Percentiles rank a stretch among this genome's conserved stretches.
phyloP scores from a whole-genome alignment of 2,113 vertebrate species.

The Neodon shergylaensis region DNA sequence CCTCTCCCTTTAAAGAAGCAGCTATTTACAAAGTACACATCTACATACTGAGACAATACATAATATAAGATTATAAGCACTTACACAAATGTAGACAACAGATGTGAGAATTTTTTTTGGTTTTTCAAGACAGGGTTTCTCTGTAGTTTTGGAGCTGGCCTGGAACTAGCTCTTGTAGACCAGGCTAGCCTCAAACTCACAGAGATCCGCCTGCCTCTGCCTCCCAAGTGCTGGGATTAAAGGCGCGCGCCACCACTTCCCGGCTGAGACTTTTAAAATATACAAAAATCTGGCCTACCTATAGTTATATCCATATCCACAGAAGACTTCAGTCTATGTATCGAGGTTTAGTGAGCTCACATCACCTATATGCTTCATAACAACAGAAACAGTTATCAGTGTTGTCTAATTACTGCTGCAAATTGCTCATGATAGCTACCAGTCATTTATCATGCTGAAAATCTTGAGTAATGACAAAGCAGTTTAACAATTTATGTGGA shows the following conservation, averaged over 20 bases:
- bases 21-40: constrained; percentile 13
- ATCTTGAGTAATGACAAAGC: constrained; percentile 46
- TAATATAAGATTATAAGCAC: neutral
- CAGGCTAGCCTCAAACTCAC: too few relatives aligned
- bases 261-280: neutral
- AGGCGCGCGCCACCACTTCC: too few relatives aligned
- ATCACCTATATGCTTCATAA: neutral
- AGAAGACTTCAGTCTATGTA: neutral
- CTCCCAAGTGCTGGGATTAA: too few relatives aligned
- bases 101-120: neutral
- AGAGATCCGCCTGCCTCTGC: too few relatives aligned
- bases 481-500: neutral
- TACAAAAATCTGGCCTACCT: neutral
- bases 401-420: neutral
- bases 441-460: constrained; percentile 11
- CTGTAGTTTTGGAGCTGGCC: too few relatives aligned
- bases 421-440: neutral
- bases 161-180: too few relatives aligned
- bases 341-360: too few relatives aligned
- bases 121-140: too few relatives aligned
- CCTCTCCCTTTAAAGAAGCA: constrained; percentile 27
- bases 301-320: neutral
- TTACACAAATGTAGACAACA: neutral
- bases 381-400: neutral
- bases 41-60: neutral